Evolutionary conservation across 2,888 invertebrate genomes (phyloP).

Genomic region (Calliphora vomitoria): DNA sequence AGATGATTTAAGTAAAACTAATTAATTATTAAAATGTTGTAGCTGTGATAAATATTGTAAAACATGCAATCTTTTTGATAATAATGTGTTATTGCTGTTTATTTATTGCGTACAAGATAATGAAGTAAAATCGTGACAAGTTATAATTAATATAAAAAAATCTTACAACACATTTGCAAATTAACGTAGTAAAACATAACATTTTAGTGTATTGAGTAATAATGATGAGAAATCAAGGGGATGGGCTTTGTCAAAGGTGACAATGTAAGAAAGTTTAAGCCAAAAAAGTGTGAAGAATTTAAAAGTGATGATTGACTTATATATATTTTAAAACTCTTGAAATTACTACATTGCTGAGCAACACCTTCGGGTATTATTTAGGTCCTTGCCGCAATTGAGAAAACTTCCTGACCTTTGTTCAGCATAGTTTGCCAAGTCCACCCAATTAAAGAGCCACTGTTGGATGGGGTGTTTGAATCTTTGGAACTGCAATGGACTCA

Average conservation of each 20-base stretch:
- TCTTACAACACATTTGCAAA: neutral
- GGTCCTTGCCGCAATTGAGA: no score
- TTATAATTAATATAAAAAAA: slow-evolving; percentile 29
- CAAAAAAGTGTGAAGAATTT: neutral
- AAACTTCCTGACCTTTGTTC: no score
- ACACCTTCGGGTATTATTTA: no score
- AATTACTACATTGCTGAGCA: no score
- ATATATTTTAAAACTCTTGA: no score
- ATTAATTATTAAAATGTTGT: slow-evolving; percentile 51
- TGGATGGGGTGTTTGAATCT: no score
- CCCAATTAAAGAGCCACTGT: no score
- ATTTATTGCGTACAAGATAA: slow-evolving; percentile 13
- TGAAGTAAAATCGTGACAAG: slow-evolving; percentile 48
- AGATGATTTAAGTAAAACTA: slow-evolving; percentile 22
- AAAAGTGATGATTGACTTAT: neutral
- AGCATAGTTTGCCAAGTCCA: no score
- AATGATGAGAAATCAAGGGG: neutral
- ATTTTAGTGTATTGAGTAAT: neutral
- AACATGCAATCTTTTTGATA: slow-evolving; percentile 56
- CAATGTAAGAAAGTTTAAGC: neutral
- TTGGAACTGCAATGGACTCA: no score
- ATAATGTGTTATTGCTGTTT: neutral
- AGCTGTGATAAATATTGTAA: slow-evolving; percentile 43
- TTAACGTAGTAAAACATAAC: neutral
- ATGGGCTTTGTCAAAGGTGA: neutral